Evolutionary conservation across 2,888 invertebrate genomes (phyloP).

Genomic region (Sarcophaga rosellei): DNA sequence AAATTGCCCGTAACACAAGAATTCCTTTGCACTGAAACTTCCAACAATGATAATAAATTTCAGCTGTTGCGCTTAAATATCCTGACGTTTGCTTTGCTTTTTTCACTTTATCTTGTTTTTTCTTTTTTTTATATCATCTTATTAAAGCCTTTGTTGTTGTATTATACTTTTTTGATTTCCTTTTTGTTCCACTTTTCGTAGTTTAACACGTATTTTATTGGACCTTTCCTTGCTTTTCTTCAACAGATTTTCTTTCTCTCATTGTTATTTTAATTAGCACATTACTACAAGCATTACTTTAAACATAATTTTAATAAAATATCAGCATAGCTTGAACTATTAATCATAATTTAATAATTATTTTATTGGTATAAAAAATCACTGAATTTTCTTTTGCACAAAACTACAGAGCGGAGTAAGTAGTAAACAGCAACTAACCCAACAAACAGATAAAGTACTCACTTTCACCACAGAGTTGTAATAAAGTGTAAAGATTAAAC

Average conservation of each 20-base stretch:
- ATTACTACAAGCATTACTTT: constrained; percentile 10
- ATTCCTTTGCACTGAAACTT: constrained; percentile 47
- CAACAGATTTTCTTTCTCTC: constrained; percentile 27
- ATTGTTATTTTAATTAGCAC: neutral
- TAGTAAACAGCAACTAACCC: constrained; percentile 51
- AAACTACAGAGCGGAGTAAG: constrained; percentile 24
- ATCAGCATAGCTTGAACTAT: neutral
- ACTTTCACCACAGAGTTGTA: constrained; percentile 57
- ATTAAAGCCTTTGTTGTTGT: constrained; percentile 40
- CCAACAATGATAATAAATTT: constrained; percentile 45
- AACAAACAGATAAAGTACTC: constrained; percentile 59
- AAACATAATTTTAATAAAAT: neutral
- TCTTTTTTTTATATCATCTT: constrained; percentile 41
- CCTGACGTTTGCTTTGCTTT: constrained; percentile 31
- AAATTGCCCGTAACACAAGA: neutral
- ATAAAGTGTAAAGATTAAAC: neutral
- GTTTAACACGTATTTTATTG: constrained; percentile 54
- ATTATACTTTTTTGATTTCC: neutral
- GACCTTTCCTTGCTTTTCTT: constrained; percentile 2
- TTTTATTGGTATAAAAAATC: neutral
- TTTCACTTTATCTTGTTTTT: neutral
- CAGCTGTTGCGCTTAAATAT: constrained; percentile 68
- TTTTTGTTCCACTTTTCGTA: constrained; percentile 39
- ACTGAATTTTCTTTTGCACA: constrained; percentile 33
- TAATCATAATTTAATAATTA: constrained; percentile 1